Percentiles rank a stretch among this genome's conserved stretches.
Evolutionary conservation across 2,113 vertebrate genomes (phyloP).

Genomic region (Gambusia holbrooki): DNA sequence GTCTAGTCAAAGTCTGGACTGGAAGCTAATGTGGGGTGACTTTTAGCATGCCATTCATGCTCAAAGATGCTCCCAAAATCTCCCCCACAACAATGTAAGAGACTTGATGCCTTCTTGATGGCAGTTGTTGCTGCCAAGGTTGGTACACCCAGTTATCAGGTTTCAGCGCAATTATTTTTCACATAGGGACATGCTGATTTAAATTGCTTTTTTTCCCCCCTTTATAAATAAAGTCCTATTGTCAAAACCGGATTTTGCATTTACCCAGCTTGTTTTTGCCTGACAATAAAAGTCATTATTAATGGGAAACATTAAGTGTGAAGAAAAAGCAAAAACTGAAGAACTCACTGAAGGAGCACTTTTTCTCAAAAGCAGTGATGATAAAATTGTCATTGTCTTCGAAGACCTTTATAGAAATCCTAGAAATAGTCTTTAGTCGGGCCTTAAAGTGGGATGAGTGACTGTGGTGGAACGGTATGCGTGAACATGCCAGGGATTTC

Average conservation of each 20-base stretch:
- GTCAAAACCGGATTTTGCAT: neutral
- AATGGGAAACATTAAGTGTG: neutral
- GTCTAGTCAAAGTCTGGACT: neutral
- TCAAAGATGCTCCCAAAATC: no score
- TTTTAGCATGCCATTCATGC: no score
- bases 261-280: neutral
- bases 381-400: neutral
- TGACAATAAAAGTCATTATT: neutral
- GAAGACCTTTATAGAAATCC: neutral
- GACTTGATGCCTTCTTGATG: neutral
- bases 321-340: no score
- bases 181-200: neutral
- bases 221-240: neutral
- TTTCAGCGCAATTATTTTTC: neutral
- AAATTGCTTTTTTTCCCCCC: no score
- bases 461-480: slow-evolving; percentile 33
- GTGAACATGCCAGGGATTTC: slow-evolving; percentile 30
- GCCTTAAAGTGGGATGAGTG: slow-evolving; percentile 22
- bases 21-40: no score
- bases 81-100: neutral
- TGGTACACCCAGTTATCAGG: neutral
- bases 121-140: neutral
- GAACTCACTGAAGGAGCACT: neutral
- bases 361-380: neutral
- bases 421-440: slow-evolving; percentile 14